These are phyloP conservation scores for Eutolmus rufibarbis DNA, from an alignment of 2,888 invertebrate genomes.

Conservation along the genomic window DNA sequence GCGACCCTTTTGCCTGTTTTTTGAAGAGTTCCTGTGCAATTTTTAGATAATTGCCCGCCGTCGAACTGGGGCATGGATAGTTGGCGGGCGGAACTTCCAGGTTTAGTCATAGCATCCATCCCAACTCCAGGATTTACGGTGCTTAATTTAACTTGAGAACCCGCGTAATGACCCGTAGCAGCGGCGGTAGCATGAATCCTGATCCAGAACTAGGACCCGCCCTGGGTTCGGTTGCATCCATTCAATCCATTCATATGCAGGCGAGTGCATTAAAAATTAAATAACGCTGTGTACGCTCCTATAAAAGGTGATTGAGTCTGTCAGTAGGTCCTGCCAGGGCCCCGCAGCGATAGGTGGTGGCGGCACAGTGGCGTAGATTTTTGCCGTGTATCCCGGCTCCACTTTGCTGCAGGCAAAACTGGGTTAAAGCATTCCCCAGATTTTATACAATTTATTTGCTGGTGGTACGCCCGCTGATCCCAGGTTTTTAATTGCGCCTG, in stretches of 20 bases:
- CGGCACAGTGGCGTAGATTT: neutral
- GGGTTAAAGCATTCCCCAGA: neutral
- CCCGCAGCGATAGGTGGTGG: neutral
- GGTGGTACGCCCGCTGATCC: neutral
- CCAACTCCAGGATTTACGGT: neutral
- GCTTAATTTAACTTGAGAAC: neutral
- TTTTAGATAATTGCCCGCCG: neutral
- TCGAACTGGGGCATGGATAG: neutral
- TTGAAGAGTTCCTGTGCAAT: neutral
- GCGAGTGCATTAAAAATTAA: neutral
- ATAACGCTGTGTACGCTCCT: neutral
- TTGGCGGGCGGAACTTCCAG: neutral
- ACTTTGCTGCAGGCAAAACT: neutral
- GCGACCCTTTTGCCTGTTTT: neutral
- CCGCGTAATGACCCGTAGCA: neutral
- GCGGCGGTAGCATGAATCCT: neutral
- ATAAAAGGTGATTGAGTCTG: neutral
- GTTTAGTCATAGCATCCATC: neutral
- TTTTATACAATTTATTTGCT: neutral
- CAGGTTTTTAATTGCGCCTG: neutral
- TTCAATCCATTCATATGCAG: neutral
- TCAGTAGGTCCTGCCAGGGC: neutral
- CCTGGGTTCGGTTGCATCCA: neutral
- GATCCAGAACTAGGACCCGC: neutral
- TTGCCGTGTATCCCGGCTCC: neutral